Conservation (phyloP, 2,797 vertebrate genomes). For the Lutjanus campechanus region DNA sequence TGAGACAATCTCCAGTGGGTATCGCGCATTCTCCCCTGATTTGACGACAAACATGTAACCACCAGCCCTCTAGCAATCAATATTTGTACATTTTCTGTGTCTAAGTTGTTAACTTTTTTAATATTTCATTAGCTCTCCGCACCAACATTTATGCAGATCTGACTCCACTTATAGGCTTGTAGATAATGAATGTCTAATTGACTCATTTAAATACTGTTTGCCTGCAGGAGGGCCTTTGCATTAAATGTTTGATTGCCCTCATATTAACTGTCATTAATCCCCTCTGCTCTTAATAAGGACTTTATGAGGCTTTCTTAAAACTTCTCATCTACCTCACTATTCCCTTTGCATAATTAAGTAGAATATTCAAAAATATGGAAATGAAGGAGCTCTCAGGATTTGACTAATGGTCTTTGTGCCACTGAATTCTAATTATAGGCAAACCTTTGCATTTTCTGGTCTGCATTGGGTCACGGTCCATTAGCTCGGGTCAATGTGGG, state of each 20-base stretch:
- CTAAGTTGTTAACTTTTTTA: conserved; percentile 87
- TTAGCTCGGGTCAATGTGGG: conserved; percentile 72
- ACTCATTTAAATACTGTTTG: conserved; percentile 99
- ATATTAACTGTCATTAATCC: conserved; percentile 99
- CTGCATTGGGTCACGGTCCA: conserved; percentile 63
- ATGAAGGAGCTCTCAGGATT: conserved; percentile 94
- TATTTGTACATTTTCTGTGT: conserved; percentile 82
- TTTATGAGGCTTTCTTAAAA: conserved; percentile 98
- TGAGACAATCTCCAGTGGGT: conserved; percentile 86
- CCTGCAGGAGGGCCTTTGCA: conserved; percentile 97
- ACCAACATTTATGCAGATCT: conserved; percentile 84
- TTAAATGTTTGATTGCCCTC: conserved; percentile 99
- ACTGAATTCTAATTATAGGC: conserved; percentile 93
- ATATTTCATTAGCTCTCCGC: conserved; percentile 90
- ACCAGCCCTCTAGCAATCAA: conserved; percentile 78
- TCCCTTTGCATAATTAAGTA: conserved; percentile 98
- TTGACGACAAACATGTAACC: conserved; percentile 75
- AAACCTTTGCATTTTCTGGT: conserved; percentile 88
- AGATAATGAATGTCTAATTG: conserved; percentile 99
- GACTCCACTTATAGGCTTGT: conserved; percentile 86
- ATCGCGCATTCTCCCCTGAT: conserved; percentile 82
- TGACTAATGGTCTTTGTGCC: conserved; percentile 97
- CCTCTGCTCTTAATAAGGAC: conserved; percentile 99
- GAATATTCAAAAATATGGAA: conserved; percentile 99
- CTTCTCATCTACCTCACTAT: conserved; percentile 91